phyloP scores from a whole-genome alignment of 2,113 vertebrate species.

The Phalacrocorax aristotelis region DNA sequence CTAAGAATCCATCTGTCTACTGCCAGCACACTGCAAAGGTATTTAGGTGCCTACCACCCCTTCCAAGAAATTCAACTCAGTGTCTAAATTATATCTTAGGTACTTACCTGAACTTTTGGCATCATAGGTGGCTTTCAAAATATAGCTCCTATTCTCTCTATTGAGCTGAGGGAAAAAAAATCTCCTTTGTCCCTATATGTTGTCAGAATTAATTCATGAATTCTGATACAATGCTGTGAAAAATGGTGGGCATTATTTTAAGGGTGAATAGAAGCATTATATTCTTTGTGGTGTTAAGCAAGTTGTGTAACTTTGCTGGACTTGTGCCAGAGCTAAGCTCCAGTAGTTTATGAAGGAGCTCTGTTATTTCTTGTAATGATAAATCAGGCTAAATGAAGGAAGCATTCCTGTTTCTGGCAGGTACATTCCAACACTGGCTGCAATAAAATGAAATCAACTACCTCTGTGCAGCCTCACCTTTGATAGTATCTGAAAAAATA shows the following conservation, averaged over 20 bases:
- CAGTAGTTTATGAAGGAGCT: constrained; percentile 7
- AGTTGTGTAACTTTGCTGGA: background rate
- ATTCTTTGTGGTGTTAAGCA: background rate
- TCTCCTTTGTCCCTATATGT: background rate
- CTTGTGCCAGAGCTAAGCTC: background rate
- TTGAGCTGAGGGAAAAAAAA: background rate
- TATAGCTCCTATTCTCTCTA: background rate
- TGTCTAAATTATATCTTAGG: background rate
- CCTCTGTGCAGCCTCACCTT: constrained; percentile 9
- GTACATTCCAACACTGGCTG: constrained; percentile 35
- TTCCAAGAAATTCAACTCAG: background rate
- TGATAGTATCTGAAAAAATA: constrained; percentile 33
- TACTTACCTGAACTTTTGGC: background rate
- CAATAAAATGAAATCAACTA: background rate
- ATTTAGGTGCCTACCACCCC: background rate
- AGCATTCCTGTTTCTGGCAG: constrained; percentile 45
- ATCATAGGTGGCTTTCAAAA: background rate
- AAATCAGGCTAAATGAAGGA: constrained; percentile 47
- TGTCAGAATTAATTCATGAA: background rate
- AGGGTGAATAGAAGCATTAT: background rate
- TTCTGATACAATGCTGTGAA: background rate
- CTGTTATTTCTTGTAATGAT: constrained; percentile 51
- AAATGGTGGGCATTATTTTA: background rate
- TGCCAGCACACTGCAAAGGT: background rate
- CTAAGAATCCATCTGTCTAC: background rate